Evolutionary conservation across 37 sponge, comb jelly and placozoan species (phyloP), one percentile per base, ranked within the genome.

Genomic region (Chondrilla cf. caribensis): DNA sequence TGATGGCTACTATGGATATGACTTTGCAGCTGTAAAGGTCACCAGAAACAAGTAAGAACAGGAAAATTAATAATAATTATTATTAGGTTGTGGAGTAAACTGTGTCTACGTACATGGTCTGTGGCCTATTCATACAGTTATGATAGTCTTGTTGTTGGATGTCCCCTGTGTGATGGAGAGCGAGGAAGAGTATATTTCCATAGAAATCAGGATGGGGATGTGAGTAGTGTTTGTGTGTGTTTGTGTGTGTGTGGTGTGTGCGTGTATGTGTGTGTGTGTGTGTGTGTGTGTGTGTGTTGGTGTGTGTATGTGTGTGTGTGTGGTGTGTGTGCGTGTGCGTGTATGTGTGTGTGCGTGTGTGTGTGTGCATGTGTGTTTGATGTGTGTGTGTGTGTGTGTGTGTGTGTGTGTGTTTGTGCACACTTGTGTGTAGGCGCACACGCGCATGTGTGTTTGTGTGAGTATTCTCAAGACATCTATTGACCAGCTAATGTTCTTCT

Each of bases 111-210:
- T 19, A 19, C 17, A 19, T 55, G 57, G 57, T 11, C 57, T 17
- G 57, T 55, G 57, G 57, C 57, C 57, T 15, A 62, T 67, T 2
- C 41, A 0, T 54, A 2, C 77, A 88, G 86, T 32, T 86, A 59
- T 15, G 71, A 91, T 71, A 91, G 92, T 72, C 26, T 91, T 9
- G 88, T 87, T 29, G 88, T 87, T 25, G 92, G 92, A 11, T 91
- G 92, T 79, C 92, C 92, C 21, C 64, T 92, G 78, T 92, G 93
- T 75, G 55, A 64, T 25, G 0, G 71, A 60, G 89, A 92, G 42
- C 83, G 84, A 35, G 93, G 89, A 38, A 44, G 76, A 36, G 57
- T 92, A 19, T 86, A 73, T 42, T 60, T 88, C 17, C 86, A 84
- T 59, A 19, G 58, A 40, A 57, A 55, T 44, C 21, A 33, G 54